These are phyloP conservation scores for Mola mola DNA, from an alignment of 2,113 vertebrate species.

Conservation along the genomic window DNA sequence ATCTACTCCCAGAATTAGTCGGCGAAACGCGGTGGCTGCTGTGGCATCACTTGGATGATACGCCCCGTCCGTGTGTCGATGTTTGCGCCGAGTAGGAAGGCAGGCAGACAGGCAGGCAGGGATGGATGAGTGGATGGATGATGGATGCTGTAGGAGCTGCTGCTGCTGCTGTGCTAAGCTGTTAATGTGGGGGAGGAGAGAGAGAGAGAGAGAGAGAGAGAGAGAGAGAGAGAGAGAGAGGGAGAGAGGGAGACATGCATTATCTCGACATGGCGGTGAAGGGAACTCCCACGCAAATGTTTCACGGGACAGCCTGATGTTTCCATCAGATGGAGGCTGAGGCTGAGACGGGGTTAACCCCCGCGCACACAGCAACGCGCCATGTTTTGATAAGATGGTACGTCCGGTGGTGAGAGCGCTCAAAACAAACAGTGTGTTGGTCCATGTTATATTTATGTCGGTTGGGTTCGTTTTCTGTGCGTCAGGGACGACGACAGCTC, in stretches of 20 bases:
- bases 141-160: slow-evolving; percentile 55
- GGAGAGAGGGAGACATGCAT: slow-evolving; percentile 59
- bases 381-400: slow-evolving; percentile 47
- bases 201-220: slow-evolving; percentile 46
- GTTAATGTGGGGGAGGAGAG: slow-evolving; percentile 82
- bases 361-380: slow-evolving; percentile 51
- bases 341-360: slow-evolving; percentile 80
- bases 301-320: slow-evolving; percentile 84
- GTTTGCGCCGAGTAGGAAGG: slow-evolving; percentile 70
- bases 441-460: neutral
- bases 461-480: neutral
- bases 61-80: slow-evolving; percentile 75
- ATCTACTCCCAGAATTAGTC: slow-evolving; percentile 61
- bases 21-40: slow-evolving; percentile 77
- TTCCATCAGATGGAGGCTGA: slow-evolving; percentile 83
- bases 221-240: slow-evolving; percentile 47
- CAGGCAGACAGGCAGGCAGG: slow-evolving; percentile 72
- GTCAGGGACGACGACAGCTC: too few species aligned
- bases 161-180: slow-evolving; percentile 75
- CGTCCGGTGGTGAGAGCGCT: neutral
- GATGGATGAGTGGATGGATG: slow-evolving; percentile 57
- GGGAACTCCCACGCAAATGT: slow-evolving; percentile 87
- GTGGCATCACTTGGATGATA: slow-evolving; percentile 84
- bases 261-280: slow-evolving; percentile 79
- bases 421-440: neutral